phyloP scores from a whole-genome alignment of 1,140 invertebrate genomes.

The Tetragonula clypearis region DNA sequence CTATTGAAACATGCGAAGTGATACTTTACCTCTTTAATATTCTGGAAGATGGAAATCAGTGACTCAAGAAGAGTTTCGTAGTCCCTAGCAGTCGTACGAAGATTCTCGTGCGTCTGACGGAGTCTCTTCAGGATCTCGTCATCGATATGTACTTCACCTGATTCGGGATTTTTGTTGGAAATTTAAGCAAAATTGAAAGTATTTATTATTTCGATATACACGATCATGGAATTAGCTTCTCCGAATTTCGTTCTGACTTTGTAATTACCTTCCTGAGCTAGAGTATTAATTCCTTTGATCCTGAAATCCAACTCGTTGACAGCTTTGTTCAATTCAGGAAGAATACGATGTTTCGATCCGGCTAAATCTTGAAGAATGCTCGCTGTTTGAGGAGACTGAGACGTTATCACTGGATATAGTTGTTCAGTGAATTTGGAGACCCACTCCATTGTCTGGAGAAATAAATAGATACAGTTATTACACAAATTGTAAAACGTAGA shows the following conservation, averaged over 20 bases:
- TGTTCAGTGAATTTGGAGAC: constrained; percentile 88
- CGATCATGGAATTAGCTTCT: background rate
- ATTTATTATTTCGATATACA: background rate
- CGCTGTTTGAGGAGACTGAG: constrained; percentile 83
- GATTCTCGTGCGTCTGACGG: constrained; percentile 85
- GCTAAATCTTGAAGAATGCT: constrained; percentile 84
- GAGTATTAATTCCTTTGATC: constrained; percentile 85
- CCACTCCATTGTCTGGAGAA: constrained; percentile 87
- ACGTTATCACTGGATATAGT: constrained; percentile 89
- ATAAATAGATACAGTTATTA: background rate
- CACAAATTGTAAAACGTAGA: background rate
- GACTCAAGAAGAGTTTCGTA: constrained; percentile 89
- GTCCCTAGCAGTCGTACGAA: constrained; percentile 87
- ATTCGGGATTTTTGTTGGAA: background rate
- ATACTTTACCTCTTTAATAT: constrained; percentile 84
- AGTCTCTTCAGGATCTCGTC: constrained; percentile 85
- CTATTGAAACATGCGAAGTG: background rate
- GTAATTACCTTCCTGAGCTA: constrained; percentile 78
- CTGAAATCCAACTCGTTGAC: constrained; percentile 87
- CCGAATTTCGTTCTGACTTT: background rate
- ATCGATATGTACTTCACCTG: constrained; percentile 70
- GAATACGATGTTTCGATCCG: constrained; percentile 83
- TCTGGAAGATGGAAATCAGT: constrained; percentile 87
- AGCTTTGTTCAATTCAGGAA: constrained; percentile 85
- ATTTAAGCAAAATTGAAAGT: background rate